These are phyloP conservation scores for Lethocerus indicus DNA, from an alignment of 1,140 invertebrate genomes.

Conservation along the genomic window DNA sequence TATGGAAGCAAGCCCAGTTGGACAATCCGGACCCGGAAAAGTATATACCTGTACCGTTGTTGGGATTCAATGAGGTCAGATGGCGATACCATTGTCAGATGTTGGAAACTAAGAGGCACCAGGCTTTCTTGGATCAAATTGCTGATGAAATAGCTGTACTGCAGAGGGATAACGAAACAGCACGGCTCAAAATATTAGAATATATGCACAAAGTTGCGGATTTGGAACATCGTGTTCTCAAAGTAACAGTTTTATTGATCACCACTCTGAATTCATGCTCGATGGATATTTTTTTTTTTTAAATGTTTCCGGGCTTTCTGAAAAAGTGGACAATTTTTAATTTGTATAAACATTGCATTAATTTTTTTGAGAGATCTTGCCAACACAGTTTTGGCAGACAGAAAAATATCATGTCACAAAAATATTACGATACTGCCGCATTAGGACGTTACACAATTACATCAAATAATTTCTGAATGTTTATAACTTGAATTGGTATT, in stretches of 20 bases:
- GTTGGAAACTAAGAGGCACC: slow-evolving; percentile 61
- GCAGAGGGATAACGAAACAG: slow-evolving; percentile 49
- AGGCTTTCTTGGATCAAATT: slow-evolving; percentile 54
- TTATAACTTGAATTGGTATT: no score
- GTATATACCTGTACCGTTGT: slow-evolving; percentile 81
- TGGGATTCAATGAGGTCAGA: slow-evolving; percentile 75
- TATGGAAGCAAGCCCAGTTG: slow-evolving; percentile 79
- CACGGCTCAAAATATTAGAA: slow-evolving; percentile 52
- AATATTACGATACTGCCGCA: no score
- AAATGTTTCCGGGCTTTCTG: no score
- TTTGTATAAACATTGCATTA: no score
- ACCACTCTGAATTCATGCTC: no score
- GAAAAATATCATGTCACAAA: no score
- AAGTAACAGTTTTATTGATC: slow-evolving; percentile 38
- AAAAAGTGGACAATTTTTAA: no score
- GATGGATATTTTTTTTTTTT: no score
- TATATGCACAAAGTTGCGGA: slow-evolving; percentile 55
- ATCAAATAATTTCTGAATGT: no score
- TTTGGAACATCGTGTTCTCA: slow-evolving; percentile 56
- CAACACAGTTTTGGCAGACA: no score
- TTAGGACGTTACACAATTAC: no score
- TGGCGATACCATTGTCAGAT: slow-evolving; percentile 66
- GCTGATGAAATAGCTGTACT: slow-evolving; percentile 56
- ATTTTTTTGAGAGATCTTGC: no score
- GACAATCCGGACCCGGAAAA: slow-evolving; percentile 82